Conservation (phyloP, 2,888 invertebrate species). For the Drepanosiphum platanoidis region DNA sequence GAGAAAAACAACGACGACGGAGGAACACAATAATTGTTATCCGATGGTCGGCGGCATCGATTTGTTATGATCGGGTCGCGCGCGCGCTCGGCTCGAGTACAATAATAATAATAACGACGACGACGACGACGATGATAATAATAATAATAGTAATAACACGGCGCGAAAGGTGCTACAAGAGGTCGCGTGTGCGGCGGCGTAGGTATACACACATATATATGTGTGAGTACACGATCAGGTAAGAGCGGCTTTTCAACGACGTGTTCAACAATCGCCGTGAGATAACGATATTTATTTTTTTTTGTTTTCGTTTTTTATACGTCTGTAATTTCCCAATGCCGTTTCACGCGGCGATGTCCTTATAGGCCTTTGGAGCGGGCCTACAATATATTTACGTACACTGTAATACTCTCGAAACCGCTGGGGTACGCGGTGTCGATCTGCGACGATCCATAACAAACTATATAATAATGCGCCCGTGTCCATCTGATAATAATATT, state of each 20-base stretch:
- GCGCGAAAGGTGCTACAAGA: slow-evolving; percentile 46
- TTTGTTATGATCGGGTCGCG: slow-evolving; percentile 56
- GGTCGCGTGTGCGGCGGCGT: slow-evolving; percentile 39
- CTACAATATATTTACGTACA: not conserved
- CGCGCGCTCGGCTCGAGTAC: slow-evolving; percentile 19
- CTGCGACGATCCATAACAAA: too few relatives aligned
- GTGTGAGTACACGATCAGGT: not conserved
- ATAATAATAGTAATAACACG: slow-evolving; percentile 37
- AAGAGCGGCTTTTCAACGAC: slow-evolving; percentile 16
- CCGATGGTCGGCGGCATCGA: slow-evolving; percentile 58
- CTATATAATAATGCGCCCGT: too few relatives aligned
- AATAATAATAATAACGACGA: slow-evolving; percentile 41
- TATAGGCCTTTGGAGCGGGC: slow-evolving; percentile 5
- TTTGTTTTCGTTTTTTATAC: not conserved
- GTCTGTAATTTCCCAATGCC: too few relatives aligned
- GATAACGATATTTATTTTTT: slow-evolving; percentile 33
- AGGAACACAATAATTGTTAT: slow-evolving; percentile 59
- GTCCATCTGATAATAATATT: too few relatives aligned
- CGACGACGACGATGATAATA: not conserved
- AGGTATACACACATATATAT: not conserved
- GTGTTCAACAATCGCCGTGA: slow-evolving; percentile 32
- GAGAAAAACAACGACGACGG: slow-evolving; percentile 21
- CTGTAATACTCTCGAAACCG: not conserved
- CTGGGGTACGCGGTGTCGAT: too few relatives aligned
- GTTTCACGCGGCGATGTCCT: slow-evolving; percentile 4